A percentile compares a stretch with the other conserved stretches of the same genome.
These are phyloP conservation scores for Chaetops frenatus DNA, from an alignment of 2,113 vertebrate species.

Conservation along the genomic window DNA sequence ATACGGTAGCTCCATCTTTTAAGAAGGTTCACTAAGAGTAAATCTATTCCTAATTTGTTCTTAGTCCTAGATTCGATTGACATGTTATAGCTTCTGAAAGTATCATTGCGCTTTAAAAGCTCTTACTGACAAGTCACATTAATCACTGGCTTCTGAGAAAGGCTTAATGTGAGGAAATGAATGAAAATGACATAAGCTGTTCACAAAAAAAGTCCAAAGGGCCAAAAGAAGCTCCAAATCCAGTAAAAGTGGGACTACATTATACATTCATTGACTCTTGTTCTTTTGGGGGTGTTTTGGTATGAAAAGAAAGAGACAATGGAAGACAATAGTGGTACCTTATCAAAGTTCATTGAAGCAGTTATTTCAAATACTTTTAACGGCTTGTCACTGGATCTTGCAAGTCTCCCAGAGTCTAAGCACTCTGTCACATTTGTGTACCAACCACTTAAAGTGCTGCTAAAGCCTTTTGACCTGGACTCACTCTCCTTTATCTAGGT, in stretches of 20 bases:
- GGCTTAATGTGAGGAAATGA: conserved; percentile 64
- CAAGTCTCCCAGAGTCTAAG: conserved; percentile 85
- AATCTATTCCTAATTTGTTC: conserved; percentile 69
- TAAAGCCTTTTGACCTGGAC: conserved; percentile 96
- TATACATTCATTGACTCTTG: conserved; percentile 88
- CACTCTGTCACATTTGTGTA: conserved; percentile 99
- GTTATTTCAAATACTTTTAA: conserved; percentile 94
- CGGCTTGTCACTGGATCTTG: conserved; percentile 92
- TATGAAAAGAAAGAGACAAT: conserved; percentile 81
- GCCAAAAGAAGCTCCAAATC: conserved; percentile 66
- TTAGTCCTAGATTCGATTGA: conserved; percentile 46
- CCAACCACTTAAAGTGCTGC: conserved; percentile 93
- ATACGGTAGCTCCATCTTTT: not conserved
- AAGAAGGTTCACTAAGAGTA: conserved; percentile 2
- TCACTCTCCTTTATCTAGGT: conserved; percentile 94
- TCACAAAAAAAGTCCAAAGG: conserved; percentile 69
- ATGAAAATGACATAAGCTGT: conserved; percentile 72
- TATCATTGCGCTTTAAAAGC: conserved; percentile 66
- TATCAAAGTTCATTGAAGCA: conserved; percentile 89
- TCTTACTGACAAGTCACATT: conserved; percentile 62
- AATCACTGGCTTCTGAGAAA: conserved; percentile 62
- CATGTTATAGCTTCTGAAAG: conserved; percentile 39
- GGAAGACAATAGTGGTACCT: conserved; percentile 84
- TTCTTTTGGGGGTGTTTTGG: conserved; percentile 78
- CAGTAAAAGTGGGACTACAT: conserved; percentile 79